Evolutionary conservation across 1,140 invertebrate genomes (phyloP).

Genomic region (Dufourea novaeangliae): DNA sequence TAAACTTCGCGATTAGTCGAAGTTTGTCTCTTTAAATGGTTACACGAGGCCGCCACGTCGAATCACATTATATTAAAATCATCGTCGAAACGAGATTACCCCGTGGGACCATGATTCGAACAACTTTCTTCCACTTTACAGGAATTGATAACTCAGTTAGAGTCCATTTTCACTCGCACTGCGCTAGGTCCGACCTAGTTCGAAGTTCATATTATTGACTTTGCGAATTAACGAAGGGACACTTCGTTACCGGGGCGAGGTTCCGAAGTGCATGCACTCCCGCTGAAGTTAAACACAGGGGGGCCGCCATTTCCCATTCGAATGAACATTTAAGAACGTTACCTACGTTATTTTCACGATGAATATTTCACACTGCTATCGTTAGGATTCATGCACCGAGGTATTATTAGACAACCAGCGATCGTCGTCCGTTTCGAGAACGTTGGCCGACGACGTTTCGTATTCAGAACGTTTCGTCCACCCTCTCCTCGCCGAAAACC

Average conservation of each 20-base stretch:
- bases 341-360: no score
- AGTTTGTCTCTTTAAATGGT: no score
- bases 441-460: not conserved
- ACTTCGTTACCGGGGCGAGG: not conserved
- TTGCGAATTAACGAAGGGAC: constrained; percentile 11
- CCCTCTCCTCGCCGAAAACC: not conserved
- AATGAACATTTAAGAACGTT: no score
- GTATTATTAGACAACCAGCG: no score
- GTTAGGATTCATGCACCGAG: no score
- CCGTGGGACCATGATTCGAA: constrained; percentile 5
- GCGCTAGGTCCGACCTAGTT: constrained; percentile 13
- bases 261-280: not conserved
- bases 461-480: constrained; percentile 17
- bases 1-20: no score
- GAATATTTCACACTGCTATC: no score
- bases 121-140: constrained; percentile 1
- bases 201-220: constrained; percentile 36
- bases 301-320: no score
- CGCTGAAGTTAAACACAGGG: not conserved
- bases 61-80: constrained; percentile 14
- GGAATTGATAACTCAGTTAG: constrained; percentile 35
- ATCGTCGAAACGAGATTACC: not conserved
- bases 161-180: constrained; percentile 13
- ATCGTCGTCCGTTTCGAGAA: not conserved
- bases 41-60: no score